Evolutionary conservation across 2,888 invertebrate genomes (phyloP), one percentile per base, ranked within the genome.

Genomic region (Drosophila macrospina): DNA sequence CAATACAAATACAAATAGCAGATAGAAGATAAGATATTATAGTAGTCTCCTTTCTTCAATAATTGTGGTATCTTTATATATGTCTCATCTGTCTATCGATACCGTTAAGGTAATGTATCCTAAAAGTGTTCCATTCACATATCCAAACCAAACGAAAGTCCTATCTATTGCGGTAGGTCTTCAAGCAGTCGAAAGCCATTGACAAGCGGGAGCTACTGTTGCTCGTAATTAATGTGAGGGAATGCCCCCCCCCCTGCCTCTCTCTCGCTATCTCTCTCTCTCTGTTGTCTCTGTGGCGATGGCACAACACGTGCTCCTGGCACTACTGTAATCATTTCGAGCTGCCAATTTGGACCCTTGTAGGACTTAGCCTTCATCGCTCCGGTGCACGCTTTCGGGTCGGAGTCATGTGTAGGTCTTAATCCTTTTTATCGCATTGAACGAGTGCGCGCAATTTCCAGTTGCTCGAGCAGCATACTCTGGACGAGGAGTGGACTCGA

Each of bases 391-490:
- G 13, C 56, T 36, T 65, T n/a, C n/a, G n/a, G n/a, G n/a, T n/a
- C 50, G 44, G 24, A 36, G 5, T 11, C 36, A 57, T 76, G 78
- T 81, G 79, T 76, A 76, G 74, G 73, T 74, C 75, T 80, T 90
- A 90, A 90, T 90, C 89, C 90, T 89, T 74, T 84, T 90, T 89
- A 90, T 86, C 87, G 82, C 75, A 63, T 73, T 65, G 51, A 60
- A 61, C 45, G 81, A 85, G 72, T 69, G 76, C 69, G 66, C 70
- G 64, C 74, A 65, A 69, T 78, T 74, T 73, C 66, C 69, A 69
- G 69, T 74, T 76, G 69, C 45, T 13, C 66, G 59, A 45, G 56
- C 54, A 41, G 34, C n/a, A 1, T 28, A 37, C 28, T 36, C 64
- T 50, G 41, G 42, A 10, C 7, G 24, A 44, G 74, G 61, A 50